phyloP scores from a whole-genome alignment of 2,797 vertebrate species.

The Galaxias olidus region DNA sequence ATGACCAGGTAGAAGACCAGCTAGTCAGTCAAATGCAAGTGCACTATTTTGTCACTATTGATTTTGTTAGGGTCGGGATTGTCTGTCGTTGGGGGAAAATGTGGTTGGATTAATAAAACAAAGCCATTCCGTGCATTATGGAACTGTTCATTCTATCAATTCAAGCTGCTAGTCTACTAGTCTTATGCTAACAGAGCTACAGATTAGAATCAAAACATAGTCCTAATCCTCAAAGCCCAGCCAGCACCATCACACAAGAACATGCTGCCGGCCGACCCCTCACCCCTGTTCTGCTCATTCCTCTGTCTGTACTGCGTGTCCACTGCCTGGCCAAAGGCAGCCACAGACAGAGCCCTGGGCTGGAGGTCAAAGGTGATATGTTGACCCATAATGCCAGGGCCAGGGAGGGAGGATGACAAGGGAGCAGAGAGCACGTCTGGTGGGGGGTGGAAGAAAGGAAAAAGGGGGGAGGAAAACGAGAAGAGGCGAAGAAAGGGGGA shows the following conservation, averaged over 20 bases:
- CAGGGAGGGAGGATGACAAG: slow-evolving; percentile 60
- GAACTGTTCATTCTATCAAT: no score
- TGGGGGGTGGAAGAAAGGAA: slow-evolving; percentile 46
- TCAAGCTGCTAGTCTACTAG: no score
- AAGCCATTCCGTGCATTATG: no score
- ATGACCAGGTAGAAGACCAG: background rate
- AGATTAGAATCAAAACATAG: background rate
- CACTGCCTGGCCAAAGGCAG: slow-evolving; percentile 84
- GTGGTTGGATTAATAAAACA: no score
- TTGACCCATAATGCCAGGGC: slow-evolving; percentile 63
- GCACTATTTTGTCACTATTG: no score
- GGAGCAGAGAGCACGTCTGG: slow-evolving; percentile 78
- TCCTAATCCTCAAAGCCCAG: slow-evolving; percentile 1
- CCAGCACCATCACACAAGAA: slow-evolving; percentile 9
- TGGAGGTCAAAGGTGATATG: slow-evolving; percentile 60
- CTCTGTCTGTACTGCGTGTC: slow-evolving; percentile 85
- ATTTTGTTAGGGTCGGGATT: no score
- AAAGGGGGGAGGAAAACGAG: background rate
- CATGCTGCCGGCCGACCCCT: slow-evolving; percentile 26
- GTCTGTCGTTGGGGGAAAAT: no score
- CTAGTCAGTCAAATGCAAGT: no score
- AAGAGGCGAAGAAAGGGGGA: background rate
- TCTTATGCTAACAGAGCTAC: no score
- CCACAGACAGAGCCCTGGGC: slow-evolving; percentile 71
- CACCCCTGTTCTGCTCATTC: slow-evolving; percentile 79